These are phyloP conservation scores for Aegotheles bennettii DNA, from an alignment of 2,113 vertebrate genomes.

Conservation along the genomic window DNA sequence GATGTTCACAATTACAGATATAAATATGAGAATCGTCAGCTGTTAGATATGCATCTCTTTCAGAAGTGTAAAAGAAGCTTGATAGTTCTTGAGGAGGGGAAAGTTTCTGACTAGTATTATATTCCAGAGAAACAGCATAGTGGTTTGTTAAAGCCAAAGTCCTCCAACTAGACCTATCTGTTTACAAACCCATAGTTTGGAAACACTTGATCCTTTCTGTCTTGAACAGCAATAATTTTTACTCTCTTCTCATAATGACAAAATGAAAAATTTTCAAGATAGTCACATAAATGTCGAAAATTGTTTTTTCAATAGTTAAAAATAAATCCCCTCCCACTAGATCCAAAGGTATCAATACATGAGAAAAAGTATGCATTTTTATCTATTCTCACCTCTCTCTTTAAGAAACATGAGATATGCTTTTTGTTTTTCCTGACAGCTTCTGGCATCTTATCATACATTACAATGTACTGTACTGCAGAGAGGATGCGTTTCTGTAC, in stretches of 20 bases:
- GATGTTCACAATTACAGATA: not conserved
- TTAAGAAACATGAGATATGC: not conserved
- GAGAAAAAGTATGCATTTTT: not conserved
- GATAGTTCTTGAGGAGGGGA: not conserved
- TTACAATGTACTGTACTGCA: not conserved
- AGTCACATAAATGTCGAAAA: not conserved
- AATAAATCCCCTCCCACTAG: not conserved
- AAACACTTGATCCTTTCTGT: not conserved
- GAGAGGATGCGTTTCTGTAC: not conserved
- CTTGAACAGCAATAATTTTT: not conserved
- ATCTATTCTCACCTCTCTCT: not conserved
- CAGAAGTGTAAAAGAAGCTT: not conserved
- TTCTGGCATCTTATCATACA: not conserved
- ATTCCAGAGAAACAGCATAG: not conserved
- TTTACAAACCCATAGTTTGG: not conserved
- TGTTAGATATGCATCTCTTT: not conserved
- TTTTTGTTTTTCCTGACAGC: not conserved
- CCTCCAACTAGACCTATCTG: not conserved
- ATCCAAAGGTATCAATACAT: not conserved
- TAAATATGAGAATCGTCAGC: not conserved
- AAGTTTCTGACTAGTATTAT: not conserved
- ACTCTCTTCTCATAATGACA: not conserved
- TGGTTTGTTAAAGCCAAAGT: not conserved
- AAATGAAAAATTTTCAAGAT: not conserved
- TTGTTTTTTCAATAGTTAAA: not conserved